Percentiles rank a stretch among this genome's conserved stretches.
Conservation (phyloP, 2,113 vertebrate species). For the Nematolebias whitei region DNA sequence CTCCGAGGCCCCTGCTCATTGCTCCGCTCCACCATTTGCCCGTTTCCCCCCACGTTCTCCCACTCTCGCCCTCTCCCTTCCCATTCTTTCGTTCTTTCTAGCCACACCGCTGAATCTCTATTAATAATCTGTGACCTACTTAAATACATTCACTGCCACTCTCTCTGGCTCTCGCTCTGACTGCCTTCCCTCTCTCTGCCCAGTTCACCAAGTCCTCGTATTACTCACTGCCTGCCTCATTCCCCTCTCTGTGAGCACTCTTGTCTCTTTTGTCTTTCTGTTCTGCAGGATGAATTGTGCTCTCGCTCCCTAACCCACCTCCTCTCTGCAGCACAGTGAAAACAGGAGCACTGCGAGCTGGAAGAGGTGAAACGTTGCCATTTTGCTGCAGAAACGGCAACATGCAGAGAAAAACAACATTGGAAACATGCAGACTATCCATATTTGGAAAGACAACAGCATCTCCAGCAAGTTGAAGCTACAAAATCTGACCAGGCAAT, state of each 20-base stretch:
- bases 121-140: slow-evolving; percentile 87
- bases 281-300: slow-evolving; percentile 69
- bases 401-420: slow-evolving; percentile 2
- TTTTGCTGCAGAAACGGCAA: slow-evolving; percentile 18
- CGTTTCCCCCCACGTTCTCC: slow-evolving; percentile 34
- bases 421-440: not conserved
- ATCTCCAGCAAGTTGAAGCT: slow-evolving; percentile 4
- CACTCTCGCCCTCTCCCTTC: slow-evolving; percentile 48
- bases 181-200: slow-evolving; percentile 51
- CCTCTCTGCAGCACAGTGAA: slow-evolving; percentile 48
- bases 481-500: not conserved
- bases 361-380: slow-evolving; percentile 34
- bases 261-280: slow-evolving; percentile 69
- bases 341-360: slow-evolving; percentile 59
- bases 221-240: slow-evolving; percentile 65
- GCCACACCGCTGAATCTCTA: slow-evolving; percentile 83
- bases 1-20: slow-evolving; percentile 34
- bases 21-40: slow-evolving; percentile 33
- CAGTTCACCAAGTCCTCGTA: slow-evolving; percentile 51
- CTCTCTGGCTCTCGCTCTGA: slow-evolving; percentile 59
- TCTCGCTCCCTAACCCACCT: slow-evolving; percentile 10
- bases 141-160: slow-evolving; percentile 81
- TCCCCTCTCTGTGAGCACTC: slow-evolving; percentile 49
- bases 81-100: slow-evolving; percentile 68
- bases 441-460: not conserved